Evolutionary conservation across 2,113 vertebrate species (phyloP), one percentile per base, ranked within the genome.

Genomic region (Lipotes vexillifer): DNA sequence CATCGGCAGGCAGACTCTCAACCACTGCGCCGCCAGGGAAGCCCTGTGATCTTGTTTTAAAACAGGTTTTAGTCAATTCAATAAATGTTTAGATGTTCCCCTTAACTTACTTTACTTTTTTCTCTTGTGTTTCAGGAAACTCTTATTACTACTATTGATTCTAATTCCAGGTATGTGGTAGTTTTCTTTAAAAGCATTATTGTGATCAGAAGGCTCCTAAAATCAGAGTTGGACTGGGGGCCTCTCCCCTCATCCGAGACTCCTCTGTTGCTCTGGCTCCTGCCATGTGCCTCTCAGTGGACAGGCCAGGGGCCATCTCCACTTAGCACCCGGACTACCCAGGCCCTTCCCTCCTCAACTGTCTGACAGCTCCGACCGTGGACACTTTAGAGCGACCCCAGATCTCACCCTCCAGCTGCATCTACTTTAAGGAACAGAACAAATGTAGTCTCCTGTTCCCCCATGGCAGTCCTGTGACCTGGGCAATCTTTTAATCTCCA

Each of bases 51-150:
- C 61, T 89, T 80, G 14, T 55, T 78, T 71, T 65, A 49, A 74
- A 74, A 57, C 17, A 38, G 38, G 61, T 6, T 65, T 80, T 1
- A 21, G 23, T 90, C 21, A 20, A 13, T 49, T 55, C n/a, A 55
- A 8, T 69, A 15, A 46, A 61, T 6, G 12, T 52, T 61, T 4
- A 6, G 6, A 41, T 21, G 11, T 61, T 59, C 33, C 31, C 44
- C 78, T 71, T 84, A 88, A 46, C n/a, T 68, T 49, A 8, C 4
- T 44, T 44, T 33, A 13, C 8, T 78, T 96, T 57, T 57, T 57
- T 66, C n/a, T 55, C 97, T 98, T 97, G 38, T 94, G 89, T 98
- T 99, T 69, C 97, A 99, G 99, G 98, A 98, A 66, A 95, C 97
- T 71, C 98, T 99, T 38, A 98, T 99, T 89, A 99, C 98, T 15